Evolutionary conservation across 1,140 invertebrate genomes (phyloP).

Genomic region (Metopolophium dirhodum): DNA sequence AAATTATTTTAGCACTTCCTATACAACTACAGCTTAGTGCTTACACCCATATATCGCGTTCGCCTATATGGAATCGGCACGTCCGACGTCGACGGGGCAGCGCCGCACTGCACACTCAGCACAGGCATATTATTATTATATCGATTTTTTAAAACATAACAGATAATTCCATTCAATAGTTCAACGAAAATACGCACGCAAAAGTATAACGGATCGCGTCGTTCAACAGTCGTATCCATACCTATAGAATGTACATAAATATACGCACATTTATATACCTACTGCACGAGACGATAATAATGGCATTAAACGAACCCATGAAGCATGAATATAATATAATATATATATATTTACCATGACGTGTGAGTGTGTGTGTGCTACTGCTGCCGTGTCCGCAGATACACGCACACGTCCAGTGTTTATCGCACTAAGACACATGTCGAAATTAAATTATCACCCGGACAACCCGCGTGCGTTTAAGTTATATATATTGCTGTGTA

Average conservation of each 20-base stretch:
- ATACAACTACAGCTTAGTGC: no score
- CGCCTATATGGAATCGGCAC: no score
- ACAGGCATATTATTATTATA: not conserved
- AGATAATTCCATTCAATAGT: constrained; percentile 49
- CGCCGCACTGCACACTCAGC: not conserved
- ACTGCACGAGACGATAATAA: not conserved
- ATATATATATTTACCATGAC: not conserved
- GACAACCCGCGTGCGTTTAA: not conserved
- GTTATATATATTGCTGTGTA: not conserved
- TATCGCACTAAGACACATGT: constrained; percentile 34
- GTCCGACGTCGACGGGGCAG: no score
- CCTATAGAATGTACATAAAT: not conserved
- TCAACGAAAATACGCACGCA: not conserved
- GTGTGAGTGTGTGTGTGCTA: not conserved
- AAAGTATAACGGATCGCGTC: constrained; percentile 27
- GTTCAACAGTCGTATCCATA: not conserved
- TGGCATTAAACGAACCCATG: not conserved
- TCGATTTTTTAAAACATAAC: constrained; percentile 1
- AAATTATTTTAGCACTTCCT: no score
- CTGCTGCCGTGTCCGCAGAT: not conserved
- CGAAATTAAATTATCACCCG: constrained; percentile 23
- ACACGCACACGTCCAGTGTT: not conserved
- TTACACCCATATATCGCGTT: no score
- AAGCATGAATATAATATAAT: constrained; percentile 31
- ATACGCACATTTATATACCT: not conserved